Evolutionary conservation across 2,113 vertebrate genomes (phyloP), one percentile per base, ranked within the genome.

Genomic region (Elanoides forficatus): DNA sequence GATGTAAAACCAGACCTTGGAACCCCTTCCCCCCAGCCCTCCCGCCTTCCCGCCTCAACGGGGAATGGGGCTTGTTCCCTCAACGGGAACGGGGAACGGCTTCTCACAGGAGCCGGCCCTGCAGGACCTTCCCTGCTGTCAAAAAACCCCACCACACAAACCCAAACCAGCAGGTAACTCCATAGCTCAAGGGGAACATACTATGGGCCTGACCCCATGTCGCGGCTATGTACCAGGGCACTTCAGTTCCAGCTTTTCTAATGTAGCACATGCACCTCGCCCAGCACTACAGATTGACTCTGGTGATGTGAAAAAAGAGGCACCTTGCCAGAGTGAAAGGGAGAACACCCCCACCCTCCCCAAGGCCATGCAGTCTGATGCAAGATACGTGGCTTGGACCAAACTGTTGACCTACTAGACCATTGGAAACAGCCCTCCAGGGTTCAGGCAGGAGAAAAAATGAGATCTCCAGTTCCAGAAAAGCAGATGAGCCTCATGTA

Each of bases 41-140:
- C 38, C 38, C 11, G 8, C 38, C 38, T 40, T 40, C 38, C 38
- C 38, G 38, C 38, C 38, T 40, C 38, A 40, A 40, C 38, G 38
- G 38, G 38, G 38, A 40, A 40, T 11, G 11, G 42, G n/a, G n/a
- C n/a, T n/a, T n/a, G n/a, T n/a, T n/a, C n/a, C n/a, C n/a, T n/a
- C n/a, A n/a, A n/a, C n/a, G n/a, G n/a, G n/a, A n/a, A n/a, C n/a
- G n/a, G n/a, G n/a, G n/a, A n/a, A n/a, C n/a, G n/a, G n/a, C n/a
- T 38, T 38, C 38, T 38, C 38, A 38, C 25, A 27, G 50, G 50
- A 52, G 50, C 26, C 6, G 5, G 7, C 15, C 15, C 50, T 15
- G 50, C 9, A 1, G 26, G 2, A 15, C 50, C 26, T 27, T 0
- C 8, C 50, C 26, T 0, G 15, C 50, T 27, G 0, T 26, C 50